Conservation (phyloP, 2,888 invertebrate genomes). For the Polydrusus tereticollis region DNA sequence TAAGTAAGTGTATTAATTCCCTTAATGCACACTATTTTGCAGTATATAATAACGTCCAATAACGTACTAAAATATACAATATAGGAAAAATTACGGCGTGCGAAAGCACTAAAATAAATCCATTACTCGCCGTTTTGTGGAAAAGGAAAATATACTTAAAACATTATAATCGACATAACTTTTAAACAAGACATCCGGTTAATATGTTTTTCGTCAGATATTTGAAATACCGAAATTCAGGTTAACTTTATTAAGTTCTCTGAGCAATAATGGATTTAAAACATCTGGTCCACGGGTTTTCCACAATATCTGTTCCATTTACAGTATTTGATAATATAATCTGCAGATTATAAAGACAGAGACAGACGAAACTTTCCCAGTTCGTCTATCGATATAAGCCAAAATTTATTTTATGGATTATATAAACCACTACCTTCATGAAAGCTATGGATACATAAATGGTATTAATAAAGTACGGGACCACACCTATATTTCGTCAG, state of each 20-base stretch:
- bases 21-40: not conserved
- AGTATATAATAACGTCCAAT: not conserved
- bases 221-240: constrained; percentile 12
- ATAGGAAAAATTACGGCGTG: constrained; percentile 4
- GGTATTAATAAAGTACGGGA: too few species aligned
- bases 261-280: not conserved
- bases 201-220: constrained; percentile 18
- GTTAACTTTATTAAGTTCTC: constrained; percentile 13
- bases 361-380: too few species aligned
- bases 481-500: too few species aligned
- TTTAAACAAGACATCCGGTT: constrained; percentile 24
- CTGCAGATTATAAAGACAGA: too few species aligned
- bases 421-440: too few species aligned
- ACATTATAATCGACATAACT: constrained; percentile 1
- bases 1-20: too few species aligned
- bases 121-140: not conserved
- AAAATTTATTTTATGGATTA: too few species aligned
- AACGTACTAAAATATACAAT: not conserved
- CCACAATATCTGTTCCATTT: not conserved
- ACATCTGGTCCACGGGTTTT: not conserved
- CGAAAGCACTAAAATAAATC: not conserved
- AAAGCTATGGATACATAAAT: too few species aligned
- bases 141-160: constrained; percentile 7
- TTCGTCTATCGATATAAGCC: too few species aligned
- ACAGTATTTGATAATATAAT: too few species aligned